Evolutionary conservation across 2,888 invertebrate species (phyloP), one percentile per base, ranked within the genome.

Genomic region (Drosophila mimetica): DNA sequence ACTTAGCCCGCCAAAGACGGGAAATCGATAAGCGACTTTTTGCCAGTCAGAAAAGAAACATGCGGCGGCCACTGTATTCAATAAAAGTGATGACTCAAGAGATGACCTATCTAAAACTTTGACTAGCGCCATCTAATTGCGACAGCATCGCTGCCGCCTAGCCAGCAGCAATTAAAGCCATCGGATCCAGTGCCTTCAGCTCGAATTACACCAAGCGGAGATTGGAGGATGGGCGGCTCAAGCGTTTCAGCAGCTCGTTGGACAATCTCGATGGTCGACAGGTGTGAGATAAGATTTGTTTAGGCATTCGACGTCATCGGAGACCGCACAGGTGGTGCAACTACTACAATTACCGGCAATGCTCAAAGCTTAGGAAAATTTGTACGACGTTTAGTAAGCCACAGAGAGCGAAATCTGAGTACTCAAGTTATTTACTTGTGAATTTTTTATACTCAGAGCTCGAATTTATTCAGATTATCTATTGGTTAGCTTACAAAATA

Each of bases 251-350:
- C 65, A 64, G 64, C 64, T 74, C 55, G 69, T 65, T 67, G 51
- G 70, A 42, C 47, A 55, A 59, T 18, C 42, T 18, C 22, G 28
- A 44, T 51, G 44, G 32, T 8, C 28, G 25, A 54, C 70, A 70
- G 70, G 67, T 70, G 50, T 34, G 16, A 48, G 65, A 66, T 65
- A 47, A 65, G 65, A 39, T 51, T 46, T 64, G 52, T 47, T 61
- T 28, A 28, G 13, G 25, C 20, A 25, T 30, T 41, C 37, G 37
- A 16, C 65, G 67, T 71, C 84, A 74, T 65, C 54, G 48, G 58
- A 78, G 74, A 83, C 82, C 74, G 63, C 82, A 78, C 86, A 84
- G 81, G 76, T 78, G 78, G 75, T 75, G 74, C 72, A 77, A 83
- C 66, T 71, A 44, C 64, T 71, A 44, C 64, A 60, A 20, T 22